These are phyloP conservation scores for Cyclargus thomasi DNA, from an alignment of 1,140 invertebrate species.

Conservation along the genomic window DNA sequence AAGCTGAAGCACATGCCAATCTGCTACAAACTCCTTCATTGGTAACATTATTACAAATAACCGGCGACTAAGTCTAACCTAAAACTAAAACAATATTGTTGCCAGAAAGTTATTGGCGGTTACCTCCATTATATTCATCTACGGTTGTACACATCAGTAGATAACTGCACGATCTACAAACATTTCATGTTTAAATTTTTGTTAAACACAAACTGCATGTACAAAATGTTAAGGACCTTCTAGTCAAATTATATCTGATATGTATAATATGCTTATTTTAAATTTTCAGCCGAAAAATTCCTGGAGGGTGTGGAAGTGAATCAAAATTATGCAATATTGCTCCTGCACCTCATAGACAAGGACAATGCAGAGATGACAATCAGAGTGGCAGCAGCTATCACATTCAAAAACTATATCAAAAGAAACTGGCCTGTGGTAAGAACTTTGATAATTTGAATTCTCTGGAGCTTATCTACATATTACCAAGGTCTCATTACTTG, in stretches of 20 bases:
- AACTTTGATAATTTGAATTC: constrained; percentile 29
- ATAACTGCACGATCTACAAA: too few relatives aligned
- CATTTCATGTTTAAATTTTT: too few relatives aligned
- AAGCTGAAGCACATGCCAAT: neutral
- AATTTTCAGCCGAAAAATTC: constrained; percentile 90
- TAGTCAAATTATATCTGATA: constrained; percentile 20
- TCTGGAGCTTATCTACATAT: too few relatives aligned
- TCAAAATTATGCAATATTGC: constrained; percentile 91
- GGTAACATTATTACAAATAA: neutral
- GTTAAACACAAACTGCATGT: too few relatives aligned
- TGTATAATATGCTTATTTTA: too few relatives aligned
- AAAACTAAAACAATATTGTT: neutral
- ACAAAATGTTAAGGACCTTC: too few relatives aligned
- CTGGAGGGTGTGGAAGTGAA: constrained; percentile 92
- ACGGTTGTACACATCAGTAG: too few relatives aligned
- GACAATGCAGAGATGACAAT: constrained; percentile 86
- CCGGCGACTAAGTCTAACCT: neutral
- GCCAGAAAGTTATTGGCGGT: neutral
- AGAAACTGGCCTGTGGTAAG: constrained; percentile 94
- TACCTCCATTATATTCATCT: too few relatives aligned
- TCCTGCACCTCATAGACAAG: constrained; percentile 90
- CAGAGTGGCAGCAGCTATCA: constrained; percentile 90
- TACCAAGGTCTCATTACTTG: too few relatives aligned
- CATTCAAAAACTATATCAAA: constrained; percentile 98
- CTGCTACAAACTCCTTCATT: neutral